These are phyloP conservation scores for Sardinella longiceps DNA, from an alignment of 2,797 vertebrate genomes.

Conservation along the genomic window DNA sequence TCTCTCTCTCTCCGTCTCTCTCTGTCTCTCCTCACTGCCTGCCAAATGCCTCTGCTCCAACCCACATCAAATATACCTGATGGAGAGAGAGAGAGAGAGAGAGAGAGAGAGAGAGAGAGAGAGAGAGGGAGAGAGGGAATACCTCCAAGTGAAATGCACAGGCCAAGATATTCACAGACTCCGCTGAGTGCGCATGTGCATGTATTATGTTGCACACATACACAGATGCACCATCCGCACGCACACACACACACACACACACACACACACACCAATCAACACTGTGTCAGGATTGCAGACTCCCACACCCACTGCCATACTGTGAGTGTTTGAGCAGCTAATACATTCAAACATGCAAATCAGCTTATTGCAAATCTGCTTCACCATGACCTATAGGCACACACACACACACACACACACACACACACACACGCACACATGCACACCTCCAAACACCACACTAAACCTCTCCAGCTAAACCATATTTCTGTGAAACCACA, in stretches of 20 bases:
- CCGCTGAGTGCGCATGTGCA: background rate
- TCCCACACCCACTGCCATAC: background rate
- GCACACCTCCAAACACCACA: background rate
- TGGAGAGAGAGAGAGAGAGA: background rate
- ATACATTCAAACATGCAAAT: background rate
- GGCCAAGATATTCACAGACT: background rate
- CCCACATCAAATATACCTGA: background rate
- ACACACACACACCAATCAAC: slow-evolving; percentile 25
- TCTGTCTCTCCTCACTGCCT: background rate
- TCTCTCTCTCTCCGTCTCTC: background rate
- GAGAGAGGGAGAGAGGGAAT: background rate
- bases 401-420: background rate
- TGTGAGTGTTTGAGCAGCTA: background rate
- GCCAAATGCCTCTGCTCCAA: slow-evolving; percentile 22
- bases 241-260: slow-evolving; percentile 26
- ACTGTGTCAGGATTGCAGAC: slow-evolving; percentile 26
- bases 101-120: slow-evolving; percentile 1
- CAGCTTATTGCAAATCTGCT: background rate
- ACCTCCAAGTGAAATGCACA: background rate
- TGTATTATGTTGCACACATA: background rate
- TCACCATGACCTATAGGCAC: background rate
- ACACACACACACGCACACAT: background rate
- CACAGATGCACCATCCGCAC: background rate
- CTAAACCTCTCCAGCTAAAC: background rate
- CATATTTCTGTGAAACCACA: background rate